These are phyloP conservation scores for Isoperla grammatica DNA, from an alignment of 2,888 invertebrate genomes.

Conservation along the genomic window DNA sequence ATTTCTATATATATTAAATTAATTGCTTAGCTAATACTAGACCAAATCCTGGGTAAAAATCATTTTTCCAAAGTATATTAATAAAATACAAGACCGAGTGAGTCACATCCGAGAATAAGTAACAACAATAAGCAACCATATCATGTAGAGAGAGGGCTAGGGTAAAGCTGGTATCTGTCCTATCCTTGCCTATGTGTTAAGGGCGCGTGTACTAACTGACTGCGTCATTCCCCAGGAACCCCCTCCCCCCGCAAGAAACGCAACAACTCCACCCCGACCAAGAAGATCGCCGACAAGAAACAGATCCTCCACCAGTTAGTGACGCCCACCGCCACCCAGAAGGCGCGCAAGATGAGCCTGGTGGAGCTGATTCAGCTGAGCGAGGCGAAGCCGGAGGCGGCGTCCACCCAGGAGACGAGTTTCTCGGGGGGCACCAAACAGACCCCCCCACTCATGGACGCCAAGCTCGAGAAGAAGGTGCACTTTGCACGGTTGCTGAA, in stretches of 20 bases:
- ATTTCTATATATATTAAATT: no score
- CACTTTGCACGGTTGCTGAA: slow-evolving; percentile 68
- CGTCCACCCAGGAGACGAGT: slow-evolving; percentile 39
- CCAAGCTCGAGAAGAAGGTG: slow-evolving; percentile 68
- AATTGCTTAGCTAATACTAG: no score
- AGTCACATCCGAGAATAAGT: no score
- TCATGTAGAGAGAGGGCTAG: no score
- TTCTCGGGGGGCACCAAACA: background rate
- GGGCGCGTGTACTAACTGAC: no score
- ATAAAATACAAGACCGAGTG: no score
- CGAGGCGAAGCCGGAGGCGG: slow-evolving; percentile 52
- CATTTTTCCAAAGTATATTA: no score
- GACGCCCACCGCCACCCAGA: slow-evolving; percentile 59
- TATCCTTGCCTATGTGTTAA: no score
- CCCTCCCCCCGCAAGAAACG: slow-evolving; percentile 73
- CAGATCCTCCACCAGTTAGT: slow-evolving; percentile 74
- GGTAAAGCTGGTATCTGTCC: no score
- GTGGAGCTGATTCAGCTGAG: slow-evolving; percentile 70
- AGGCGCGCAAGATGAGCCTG: slow-evolving; percentile 60
- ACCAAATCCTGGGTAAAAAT: no score
- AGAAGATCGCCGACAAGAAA: slow-evolving; percentile 71
- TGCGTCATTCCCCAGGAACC: no score
- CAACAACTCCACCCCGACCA: slow-evolving; percentile 72
- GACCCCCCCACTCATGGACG: slow-evolving; percentile 15
- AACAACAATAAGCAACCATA: no score